A percentile compares a stretch with the other conserved stretches of the same genome.
These are phyloP conservation scores for Tangara arthus DNA, from an alignment of 2,797 vertebrate species.

Conservation along the genomic window DNA sequence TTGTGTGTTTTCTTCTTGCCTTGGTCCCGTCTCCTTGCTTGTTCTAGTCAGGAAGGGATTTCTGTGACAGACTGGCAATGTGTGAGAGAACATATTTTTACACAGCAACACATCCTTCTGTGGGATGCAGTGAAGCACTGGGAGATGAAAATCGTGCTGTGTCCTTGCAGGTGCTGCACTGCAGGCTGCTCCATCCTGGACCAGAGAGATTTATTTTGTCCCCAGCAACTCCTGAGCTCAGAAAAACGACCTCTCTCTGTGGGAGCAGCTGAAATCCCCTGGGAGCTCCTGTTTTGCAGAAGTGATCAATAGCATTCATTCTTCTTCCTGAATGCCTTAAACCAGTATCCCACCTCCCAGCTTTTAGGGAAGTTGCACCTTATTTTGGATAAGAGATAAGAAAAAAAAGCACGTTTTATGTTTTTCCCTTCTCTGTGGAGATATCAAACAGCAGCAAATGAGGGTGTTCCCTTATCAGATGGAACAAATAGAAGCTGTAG, in stretches of 20 bases:
- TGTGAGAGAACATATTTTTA: neutral
- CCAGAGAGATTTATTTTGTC: neutral
- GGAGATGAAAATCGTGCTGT: neutral
- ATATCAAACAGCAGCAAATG: neutral
- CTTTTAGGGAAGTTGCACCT: neutral
- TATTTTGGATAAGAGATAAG: neutral
- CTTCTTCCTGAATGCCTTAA: neutral
- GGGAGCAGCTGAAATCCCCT: neutral
- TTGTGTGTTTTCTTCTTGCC: neutral
- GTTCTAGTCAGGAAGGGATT: neutral
- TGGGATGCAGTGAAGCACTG: neutral
- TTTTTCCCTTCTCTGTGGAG: neutral
- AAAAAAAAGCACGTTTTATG: neutral
- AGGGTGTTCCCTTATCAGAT: neutral
- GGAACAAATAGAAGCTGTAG: neutral
- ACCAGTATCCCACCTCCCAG: neutral
- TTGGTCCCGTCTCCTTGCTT: neutral
- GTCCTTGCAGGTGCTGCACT: neutral
- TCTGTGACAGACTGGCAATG: conserved; percentile 10
- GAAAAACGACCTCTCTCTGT: fast-evolving
- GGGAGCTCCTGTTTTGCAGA: neutral
- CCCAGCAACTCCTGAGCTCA: neutral
- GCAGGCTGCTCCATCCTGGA: neutral
- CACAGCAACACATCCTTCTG: neutral
- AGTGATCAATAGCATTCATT: neutral